These are phyloP conservation scores for Agonopterix arenella DNA, from an alignment of 2,888 invertebrate species.

Conservation along the genomic window DNA sequence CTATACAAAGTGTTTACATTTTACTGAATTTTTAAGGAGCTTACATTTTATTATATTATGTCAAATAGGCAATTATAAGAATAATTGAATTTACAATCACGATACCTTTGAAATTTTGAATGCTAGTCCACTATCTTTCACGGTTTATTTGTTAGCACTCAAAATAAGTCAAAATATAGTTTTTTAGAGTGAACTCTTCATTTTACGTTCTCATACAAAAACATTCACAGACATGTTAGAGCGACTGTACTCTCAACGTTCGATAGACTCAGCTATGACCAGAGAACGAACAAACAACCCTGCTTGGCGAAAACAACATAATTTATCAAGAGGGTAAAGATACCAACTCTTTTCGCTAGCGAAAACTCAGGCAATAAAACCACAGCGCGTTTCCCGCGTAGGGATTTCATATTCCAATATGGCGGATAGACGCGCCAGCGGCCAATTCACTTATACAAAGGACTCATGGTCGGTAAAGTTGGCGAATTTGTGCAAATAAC, in stretches of 20 bases:
- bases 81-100: too few relatives aligned
- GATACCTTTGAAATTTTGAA: too few relatives aligned
- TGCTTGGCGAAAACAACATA: conserved; percentile 70
- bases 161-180: too few relatives aligned
- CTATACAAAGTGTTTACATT: too few relatives aligned
- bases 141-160: too few relatives aligned
- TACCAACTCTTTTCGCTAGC: conserved; percentile 36
- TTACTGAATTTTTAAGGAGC: too few relatives aligned
- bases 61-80: too few relatives aligned
- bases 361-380: conserved; percentile 61
- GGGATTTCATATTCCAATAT: conserved; percentile 64
- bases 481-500: conserved; percentile 17
- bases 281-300: conserved; percentile 48
- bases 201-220: too few relatives aligned
- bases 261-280: conserved; percentile 1
- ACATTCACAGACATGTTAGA: too few relatives aligned
- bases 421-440: conserved; percentile 48
- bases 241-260: neutral
- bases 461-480: conserved; percentile 37
- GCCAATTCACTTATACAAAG: conserved; percentile 56
- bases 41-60: too few relatives aligned
- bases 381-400: conserved; percentile 38
- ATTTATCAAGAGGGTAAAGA: conserved; percentile 69
- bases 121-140: too few relatives aligned
- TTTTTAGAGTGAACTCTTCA: too few relatives aligned